phyloP scores from a whole-genome alignment of 2,888 invertebrate genomes.

The Tetragnatha montana region DNA sequence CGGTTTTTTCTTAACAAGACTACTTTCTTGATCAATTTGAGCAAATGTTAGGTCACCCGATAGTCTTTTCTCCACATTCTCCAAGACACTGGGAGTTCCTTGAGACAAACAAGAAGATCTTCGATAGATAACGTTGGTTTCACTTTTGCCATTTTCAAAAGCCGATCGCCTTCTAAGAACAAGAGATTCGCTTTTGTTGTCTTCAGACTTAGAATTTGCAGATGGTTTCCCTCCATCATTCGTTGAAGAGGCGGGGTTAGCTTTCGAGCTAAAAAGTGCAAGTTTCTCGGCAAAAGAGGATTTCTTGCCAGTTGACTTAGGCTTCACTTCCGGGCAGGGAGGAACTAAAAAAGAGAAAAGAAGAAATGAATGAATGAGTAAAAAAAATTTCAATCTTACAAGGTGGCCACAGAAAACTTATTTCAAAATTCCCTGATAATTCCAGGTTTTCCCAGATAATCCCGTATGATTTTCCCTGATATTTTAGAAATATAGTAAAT shows the following conservation, averaged over 20 bases:
- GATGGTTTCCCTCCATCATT: constrained; percentile 21
- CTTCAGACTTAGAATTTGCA: constrained; percentile 1
- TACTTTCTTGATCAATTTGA: constrained; percentile 22
- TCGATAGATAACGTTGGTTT: constrained; percentile 40
- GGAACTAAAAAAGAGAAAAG: constrained; percentile 16
- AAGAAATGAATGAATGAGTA: not conserved
- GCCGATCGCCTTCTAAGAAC: constrained; percentile 66
- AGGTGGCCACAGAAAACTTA: too few species aligned
- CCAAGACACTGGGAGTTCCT: not conserved
- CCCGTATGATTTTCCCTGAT: too few species aligned
- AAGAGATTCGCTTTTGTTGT: constrained; percentile 53
- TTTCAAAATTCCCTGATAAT: too few species aligned
- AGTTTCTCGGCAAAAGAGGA: constrained; percentile 66
- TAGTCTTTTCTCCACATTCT: constrained; percentile 45
- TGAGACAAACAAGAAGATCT: constrained; percentile 56
- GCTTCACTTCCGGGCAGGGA: constrained; percentile 7
- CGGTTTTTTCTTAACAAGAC: constrained; percentile 45
- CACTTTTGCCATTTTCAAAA: constrained; percentile 64
- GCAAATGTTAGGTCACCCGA: constrained; percentile 50
- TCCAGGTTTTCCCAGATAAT: too few species aligned
- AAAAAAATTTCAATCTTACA: not conserved
- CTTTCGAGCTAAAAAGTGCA: constrained; percentile 60
- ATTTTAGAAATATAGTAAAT: too few species aligned
- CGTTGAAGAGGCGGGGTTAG: constrained; percentile 19
- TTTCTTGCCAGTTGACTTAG: constrained; percentile 38